Percentiles rank a stretch among this genome's conserved stretches.
Evolutionary conservation across 2,797 vertebrate genomes (phyloP).

Genomic region (Nyctibius grandis): DNA sequence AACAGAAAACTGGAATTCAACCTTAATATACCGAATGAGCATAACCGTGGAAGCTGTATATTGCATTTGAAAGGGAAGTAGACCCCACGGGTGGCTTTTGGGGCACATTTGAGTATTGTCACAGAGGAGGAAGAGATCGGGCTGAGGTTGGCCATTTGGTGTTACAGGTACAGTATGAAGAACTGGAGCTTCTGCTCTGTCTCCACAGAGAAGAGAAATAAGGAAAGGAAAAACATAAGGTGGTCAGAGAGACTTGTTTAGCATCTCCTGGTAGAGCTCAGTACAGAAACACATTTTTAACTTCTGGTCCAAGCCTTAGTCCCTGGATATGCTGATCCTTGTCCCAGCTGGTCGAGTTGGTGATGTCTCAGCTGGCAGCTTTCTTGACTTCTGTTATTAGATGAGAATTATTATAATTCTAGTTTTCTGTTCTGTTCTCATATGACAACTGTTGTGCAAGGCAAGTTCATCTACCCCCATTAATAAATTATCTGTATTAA

Average conservation of each 20-base stretch:
- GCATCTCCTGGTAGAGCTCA: neutral
- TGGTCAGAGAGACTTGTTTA: neutral
- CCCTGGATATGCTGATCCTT: neutral
- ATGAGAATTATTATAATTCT: neutral
- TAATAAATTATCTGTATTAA: neutral
- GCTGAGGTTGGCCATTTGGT: neutral
- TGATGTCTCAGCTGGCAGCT: neutral
- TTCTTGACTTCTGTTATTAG: neutral
- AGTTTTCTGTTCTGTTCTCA: neutral
- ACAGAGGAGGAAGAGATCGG: neutral
- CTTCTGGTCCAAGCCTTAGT: neutral
- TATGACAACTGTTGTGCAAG: neutral
- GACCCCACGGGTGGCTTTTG: neutral
- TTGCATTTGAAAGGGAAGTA: neutral
- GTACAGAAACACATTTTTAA: neutral
- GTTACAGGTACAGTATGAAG: fast-evolving
- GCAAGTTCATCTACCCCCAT: neutral
- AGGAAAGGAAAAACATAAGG: neutral
- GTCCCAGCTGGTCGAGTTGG: neutral
- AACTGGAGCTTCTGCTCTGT: neutral
- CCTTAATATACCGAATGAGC: neutral
- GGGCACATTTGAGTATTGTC: neutral
- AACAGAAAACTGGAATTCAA: neutral
- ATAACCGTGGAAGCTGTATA: neutral
- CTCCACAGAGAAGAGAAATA: neutral